These are phyloP conservation scores for Artibeus jamaicensis DNA, from an alignment of 2,797 vertebrate genomes.

Conservation along the genomic window DNA sequence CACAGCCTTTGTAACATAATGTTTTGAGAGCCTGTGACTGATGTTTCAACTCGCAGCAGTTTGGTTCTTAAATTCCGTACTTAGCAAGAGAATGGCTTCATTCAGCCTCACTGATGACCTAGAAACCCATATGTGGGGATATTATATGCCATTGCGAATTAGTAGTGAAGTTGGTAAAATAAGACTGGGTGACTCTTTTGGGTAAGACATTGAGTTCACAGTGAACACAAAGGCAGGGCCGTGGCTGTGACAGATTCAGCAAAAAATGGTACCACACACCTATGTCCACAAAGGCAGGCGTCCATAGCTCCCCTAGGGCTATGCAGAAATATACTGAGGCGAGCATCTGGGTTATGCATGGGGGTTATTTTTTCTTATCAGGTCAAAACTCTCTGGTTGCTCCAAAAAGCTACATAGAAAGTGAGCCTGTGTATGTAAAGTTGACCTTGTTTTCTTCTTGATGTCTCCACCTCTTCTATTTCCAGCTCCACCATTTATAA, in stretches of 20 bases:
- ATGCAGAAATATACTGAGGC: neutral
- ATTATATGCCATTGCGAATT: constrained; percentile 21
- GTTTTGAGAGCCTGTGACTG: constrained; percentile 64
- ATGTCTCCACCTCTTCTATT: neutral
- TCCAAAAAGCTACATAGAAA: neutral
- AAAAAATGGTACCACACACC: neutral
- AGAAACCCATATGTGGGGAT: constrained; percentile 1
- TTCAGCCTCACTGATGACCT: constrained; percentile 60
- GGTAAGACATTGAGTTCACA: neutral
- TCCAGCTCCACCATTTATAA: neutral
- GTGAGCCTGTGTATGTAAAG: neutral
- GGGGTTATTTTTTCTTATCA: neutral
- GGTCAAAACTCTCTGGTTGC: neutral
- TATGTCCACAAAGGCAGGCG: accelerated
- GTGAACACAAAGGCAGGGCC: neutral
- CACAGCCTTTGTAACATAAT: constrained; percentile 78
- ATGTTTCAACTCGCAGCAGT: constrained; percentile 60
- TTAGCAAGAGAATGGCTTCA: constrained; percentile 65
- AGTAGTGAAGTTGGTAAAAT: neutral
- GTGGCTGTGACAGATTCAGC: accelerated
- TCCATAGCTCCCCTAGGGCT: neutral
- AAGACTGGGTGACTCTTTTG: neutral
- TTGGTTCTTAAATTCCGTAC: constrained; percentile 67
- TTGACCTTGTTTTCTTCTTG: neutral
- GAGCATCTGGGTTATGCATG: neutral